Evolutionary conservation across 2,797 vertebrate species (phyloP).

Genomic region (Lithobates pipiens): DNA sequence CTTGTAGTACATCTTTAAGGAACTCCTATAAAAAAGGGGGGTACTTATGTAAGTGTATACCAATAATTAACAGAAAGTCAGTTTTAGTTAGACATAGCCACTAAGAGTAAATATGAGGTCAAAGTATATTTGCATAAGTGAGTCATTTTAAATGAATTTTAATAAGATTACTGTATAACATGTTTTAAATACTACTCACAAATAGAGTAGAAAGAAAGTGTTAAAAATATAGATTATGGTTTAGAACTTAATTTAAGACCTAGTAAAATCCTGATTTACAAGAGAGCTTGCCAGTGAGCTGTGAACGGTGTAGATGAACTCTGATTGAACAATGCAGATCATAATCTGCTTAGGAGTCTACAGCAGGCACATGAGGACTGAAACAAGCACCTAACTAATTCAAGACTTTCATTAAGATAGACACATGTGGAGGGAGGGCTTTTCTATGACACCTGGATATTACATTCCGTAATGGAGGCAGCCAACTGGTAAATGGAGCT

Average conservation of each 20-base stretch:
- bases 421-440: conserved; percentile 71
- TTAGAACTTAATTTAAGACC: conserved; percentile 5
- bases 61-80: too few relatives aligned
- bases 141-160: neutral
- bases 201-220: neutral
- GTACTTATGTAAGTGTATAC: too few relatives aligned
- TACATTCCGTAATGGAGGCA: conserved; percentile 96
- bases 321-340: conserved; percentile 58
- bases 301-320: conserved; percentile 36
- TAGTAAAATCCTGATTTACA: conserved; percentile 3
- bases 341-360: conserved; percentile 40
- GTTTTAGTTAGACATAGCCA: too few relatives aligned
- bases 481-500: conserved; percentile 99
- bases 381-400: conserved; percentile 60
- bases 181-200: neutral
- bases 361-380: conserved; percentile 30
- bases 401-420: conserved; percentile 61
- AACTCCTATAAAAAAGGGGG: too few relatives aligned
- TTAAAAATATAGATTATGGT: neutral
- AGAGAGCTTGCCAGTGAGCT: conserved; percentile 29
- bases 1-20: too few relatives aligned
- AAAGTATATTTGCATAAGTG: too few relatives aligned
- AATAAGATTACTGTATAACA: neutral
- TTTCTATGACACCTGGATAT: conserved; percentile 97
- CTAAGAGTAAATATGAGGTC: too few relatives aligned